A percentile compares a stretch with the other conserved stretches of the same genome.
Conservation (phyloP, 2,888 invertebrate genomes). For the Shargacucullia verbasci region DNA sequence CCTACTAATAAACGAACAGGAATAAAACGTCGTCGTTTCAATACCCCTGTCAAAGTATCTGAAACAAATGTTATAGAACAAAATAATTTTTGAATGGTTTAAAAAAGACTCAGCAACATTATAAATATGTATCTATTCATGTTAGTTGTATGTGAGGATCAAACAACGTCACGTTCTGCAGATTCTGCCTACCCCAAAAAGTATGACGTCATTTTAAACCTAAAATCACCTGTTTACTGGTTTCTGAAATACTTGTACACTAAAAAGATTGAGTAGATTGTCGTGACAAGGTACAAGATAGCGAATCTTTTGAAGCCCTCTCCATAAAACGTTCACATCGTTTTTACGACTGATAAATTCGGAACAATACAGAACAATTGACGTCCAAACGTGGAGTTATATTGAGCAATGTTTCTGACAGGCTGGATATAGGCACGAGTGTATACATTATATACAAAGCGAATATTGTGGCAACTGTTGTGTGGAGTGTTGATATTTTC, state of each 20-base stretch:
- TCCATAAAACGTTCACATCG: constrained; percentile 35
- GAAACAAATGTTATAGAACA: no score
- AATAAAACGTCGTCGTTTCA: no score
- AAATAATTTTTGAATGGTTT: no score
- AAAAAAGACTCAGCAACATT: no score
- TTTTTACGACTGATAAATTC: constrained; percentile 45
- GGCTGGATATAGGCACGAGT: background rate
- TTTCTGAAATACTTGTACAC: constrained; percentile 5
- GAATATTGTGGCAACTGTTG: constrained; percentile 12
- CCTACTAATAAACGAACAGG: no score
- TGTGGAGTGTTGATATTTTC: background rate
- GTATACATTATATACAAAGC: constrained; percentile 12
- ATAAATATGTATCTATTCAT: no score
- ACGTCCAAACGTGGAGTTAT: constrained; percentile 35
- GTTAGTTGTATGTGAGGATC: no score
- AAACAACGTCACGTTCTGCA: no score
- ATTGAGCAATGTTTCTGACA: constrained; percentile 40
- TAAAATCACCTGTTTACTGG: no score
- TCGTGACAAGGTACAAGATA: constrained; percentile 19
- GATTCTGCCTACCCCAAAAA: no score
- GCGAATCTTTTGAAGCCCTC: constrained; percentile 27
- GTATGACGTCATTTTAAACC: no score
- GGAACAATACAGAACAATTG: constrained; percentile 40
- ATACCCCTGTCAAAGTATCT: no score
- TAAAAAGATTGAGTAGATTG: constrained; percentile 6